Base-by-base conservation (phyloP, 2,888 invertebrate genomes). In the Drosophila atripex region DNA sequence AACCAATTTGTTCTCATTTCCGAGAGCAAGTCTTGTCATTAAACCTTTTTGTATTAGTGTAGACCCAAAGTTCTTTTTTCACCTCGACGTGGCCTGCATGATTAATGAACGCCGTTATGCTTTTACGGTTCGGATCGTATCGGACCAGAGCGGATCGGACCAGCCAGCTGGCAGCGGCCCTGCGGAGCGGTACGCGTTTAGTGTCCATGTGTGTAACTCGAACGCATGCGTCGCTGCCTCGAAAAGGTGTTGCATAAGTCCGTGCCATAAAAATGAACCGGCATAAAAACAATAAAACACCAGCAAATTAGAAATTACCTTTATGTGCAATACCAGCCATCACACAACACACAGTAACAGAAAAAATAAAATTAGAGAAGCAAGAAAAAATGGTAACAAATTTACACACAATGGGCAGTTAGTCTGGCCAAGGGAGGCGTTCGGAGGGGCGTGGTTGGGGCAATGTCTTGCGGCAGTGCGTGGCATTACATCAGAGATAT, bases 41-140 rank as follows among this genome's bases (percentile, higher is more conserved):
- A 39, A 41, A n/a, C 16, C 39, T 16, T 41, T 41, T 41, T 41
- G 39, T 41, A 11, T 3, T 41, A 41, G 39, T 41, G 39, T 41
- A 41, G 14, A 16, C 4, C 3, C 1, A 8, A 8, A 11, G 39
- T 41, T 41, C 39, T 41, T 41, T 41, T 41, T 41, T 18, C 39
- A 41, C 39, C 39, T 41, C 39, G 18, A 41, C 52, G 68, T 65
- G 85, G 65, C 70, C 76, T 68, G 88, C 83, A 84, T 88, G 84
- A 84, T 84, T 84, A 88, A 88, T 88, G 87, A 77, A 76, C 70
- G 86, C 88, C 83, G 83, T 84, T 84, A 84, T 88, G 84, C 88
- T 88, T 75, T 88, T 84, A 86, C 78, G 86, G 63, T 59, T 70
- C 64, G 57, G 54, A 28, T 38, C 49, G 57, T 65, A 46, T 41